Conservation (phyloP, 2,888 invertebrate genomes). For the Gastrophysa polygoni region DNA sequence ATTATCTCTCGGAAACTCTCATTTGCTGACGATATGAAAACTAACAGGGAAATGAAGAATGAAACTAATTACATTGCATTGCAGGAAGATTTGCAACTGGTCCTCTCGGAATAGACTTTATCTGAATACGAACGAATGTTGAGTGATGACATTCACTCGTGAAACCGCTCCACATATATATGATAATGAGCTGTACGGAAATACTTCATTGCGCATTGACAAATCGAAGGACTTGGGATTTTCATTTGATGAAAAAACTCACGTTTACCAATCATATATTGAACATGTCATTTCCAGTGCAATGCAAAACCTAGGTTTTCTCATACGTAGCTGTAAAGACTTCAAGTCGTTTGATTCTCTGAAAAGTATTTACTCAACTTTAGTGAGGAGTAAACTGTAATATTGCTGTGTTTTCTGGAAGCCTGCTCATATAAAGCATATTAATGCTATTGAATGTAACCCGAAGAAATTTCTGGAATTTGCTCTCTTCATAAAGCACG, state of each 20-base stretch:
- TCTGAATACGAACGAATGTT: not conserved
- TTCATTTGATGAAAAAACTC: not conserved
- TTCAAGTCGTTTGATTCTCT: not conserved
- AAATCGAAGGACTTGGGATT: not conserved
- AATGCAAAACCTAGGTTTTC: not conserved
- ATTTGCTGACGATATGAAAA: not conserved
- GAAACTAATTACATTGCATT: not conserved
- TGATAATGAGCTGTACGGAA: not conserved
- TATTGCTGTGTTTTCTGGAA: slow-evolving; percentile 3
- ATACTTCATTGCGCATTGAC: not conserved
- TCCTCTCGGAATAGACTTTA: not conserved
- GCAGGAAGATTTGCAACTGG: not conserved
- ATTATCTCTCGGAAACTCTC: not conserved
- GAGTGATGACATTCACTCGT: not conserved
- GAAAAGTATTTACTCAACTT: not conserved
- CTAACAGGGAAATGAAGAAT: not conserved
- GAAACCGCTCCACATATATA: not conserved
- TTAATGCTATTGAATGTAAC: too few species aligned
- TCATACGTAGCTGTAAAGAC: not conserved
- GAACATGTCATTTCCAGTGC: not conserved
- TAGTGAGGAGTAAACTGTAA: not conserved
- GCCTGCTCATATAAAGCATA: too few species aligned
- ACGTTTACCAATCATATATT: not conserved
- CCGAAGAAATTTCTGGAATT: not conserved
- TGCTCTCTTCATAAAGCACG: not conserved